Evolutionary conservation across 2,113 vertebrate species (phyloP).

Genomic region (Galemys pyrenaicus): DNA sequence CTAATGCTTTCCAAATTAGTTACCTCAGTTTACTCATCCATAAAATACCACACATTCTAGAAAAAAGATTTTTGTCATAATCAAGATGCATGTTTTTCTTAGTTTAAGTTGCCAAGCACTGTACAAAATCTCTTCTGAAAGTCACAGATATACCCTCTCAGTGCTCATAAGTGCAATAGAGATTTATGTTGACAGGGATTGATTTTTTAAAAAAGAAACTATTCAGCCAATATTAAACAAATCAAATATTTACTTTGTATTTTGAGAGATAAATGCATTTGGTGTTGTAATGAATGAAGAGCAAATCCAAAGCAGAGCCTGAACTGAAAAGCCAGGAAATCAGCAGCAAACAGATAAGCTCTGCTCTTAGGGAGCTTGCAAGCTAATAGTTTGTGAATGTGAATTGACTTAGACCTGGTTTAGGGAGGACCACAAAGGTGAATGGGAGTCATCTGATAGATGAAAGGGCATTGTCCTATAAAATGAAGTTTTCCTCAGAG

Average conservation of each 20-base stretch:
- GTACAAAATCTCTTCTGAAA: neutral
- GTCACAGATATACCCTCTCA: neutral
- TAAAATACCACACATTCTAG: neutral
- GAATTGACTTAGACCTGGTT: neutral
- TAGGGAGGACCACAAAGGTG: neutral
- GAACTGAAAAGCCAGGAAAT: neutral
- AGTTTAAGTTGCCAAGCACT: rapidly evolving
- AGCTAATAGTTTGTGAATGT: neutral
- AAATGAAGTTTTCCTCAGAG: neutral
- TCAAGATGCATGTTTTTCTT: neutral
- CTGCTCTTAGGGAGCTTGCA: neutral
- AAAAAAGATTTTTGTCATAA: neutral
- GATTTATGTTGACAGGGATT: neutral
- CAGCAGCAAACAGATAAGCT: neutral
- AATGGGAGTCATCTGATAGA: neutral
- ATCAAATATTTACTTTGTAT: neutral
- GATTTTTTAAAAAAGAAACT: neutral
- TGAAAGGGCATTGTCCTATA: neutral
- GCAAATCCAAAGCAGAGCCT: neutral
- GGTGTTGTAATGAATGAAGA: neutral
- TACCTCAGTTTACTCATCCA: neutral
- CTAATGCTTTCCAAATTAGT: neutral
- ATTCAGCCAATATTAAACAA: neutral
- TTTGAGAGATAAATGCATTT: neutral
- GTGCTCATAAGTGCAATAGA: neutral